These are phyloP conservation scores for Leptoclinus maculatus DNA, from an alignment of 2,797 vertebrate species.

Conservation along the genomic window DNA sequence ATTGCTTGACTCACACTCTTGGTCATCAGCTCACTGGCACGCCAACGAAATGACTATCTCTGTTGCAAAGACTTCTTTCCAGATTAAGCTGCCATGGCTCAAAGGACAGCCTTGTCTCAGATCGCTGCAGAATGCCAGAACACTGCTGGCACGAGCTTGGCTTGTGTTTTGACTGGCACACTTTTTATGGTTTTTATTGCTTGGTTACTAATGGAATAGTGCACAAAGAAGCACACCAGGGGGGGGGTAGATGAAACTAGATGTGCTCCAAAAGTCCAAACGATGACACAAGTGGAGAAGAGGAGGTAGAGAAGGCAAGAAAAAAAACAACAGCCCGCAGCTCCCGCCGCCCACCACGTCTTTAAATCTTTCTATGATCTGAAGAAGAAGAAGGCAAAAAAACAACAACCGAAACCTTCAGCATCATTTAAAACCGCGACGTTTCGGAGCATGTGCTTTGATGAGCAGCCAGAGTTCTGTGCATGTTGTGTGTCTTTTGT, in stretches of 20 bases:
- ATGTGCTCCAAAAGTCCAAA: constrained; percentile 46
- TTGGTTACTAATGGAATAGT: constrained; percentile 28
- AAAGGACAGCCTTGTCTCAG: constrained; percentile 39
- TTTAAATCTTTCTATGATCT: constrained; percentile 77
- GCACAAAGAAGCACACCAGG: constrained; percentile 26
- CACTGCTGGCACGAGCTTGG: constrained; percentile 21
- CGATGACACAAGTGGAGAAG: constrained; percentile 54
- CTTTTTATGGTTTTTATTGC: constrained; percentile 19
- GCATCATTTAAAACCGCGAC: constrained; percentile 70
- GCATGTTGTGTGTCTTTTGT: constrained; percentile 58
- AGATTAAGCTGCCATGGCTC: constrained; percentile 35
- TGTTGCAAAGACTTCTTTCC: constrained; percentile 34
- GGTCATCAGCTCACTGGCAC: constrained; percentile 25
- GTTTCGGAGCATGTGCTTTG: constrained; percentile 59
- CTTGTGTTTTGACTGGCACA: constrained; percentile 42
- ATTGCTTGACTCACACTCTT: not conserved
- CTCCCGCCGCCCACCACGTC: constrained; percentile 59
- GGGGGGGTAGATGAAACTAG: constrained; percentile 51
- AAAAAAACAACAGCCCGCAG: constrained; percentile 65
- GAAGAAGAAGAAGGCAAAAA: constrained; percentile 60
- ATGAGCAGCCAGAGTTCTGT: constrained; percentile 70
- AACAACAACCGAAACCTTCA: constrained; percentile 71
- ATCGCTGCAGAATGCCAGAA: constrained; percentile 38
- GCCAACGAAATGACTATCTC: constrained; percentile 31
- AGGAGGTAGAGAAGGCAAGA: constrained; percentile 44